These are phyloP conservation scores for Corynorhinus townsendii DNA, from an alignment of 2,113 vertebrate species.

Conservation along the genomic window DNA sequence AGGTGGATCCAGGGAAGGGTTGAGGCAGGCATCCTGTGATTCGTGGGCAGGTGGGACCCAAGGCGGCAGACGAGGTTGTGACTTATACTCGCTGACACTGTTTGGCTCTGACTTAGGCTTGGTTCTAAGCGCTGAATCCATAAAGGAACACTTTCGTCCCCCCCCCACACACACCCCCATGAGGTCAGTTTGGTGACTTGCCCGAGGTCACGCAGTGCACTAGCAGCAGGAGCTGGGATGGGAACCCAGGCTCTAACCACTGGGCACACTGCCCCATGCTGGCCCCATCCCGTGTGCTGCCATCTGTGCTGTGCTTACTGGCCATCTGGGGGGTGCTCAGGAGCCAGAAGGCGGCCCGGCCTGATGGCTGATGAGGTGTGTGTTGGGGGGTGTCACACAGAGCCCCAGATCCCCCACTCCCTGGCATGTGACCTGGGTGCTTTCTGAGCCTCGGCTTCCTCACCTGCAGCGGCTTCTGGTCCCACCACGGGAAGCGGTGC, in stretches of 20 bases:
- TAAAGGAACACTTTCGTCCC: neutral
- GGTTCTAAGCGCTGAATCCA: neutral
- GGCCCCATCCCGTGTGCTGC: fast-evolving
- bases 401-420: neutral
- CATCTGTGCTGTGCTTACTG: fast-evolving
- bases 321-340: neutral
- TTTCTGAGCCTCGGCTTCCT: neutral
- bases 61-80: neutral
- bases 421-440: neutral
- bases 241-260: neutral
- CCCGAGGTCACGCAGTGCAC: neutral
- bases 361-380: neutral
- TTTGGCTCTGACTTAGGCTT: neutral
- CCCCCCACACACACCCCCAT: neutral
- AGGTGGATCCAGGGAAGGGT: too few species aligned
- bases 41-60: neutral
- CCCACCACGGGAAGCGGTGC: neutral
- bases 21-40: neutral
- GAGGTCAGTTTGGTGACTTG: neutral
- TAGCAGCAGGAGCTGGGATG: neutral
- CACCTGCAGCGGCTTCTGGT: fast-evolving
- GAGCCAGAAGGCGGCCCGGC: neutral
- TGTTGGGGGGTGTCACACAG: neutral
- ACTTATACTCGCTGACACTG: too few species aligned
- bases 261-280: neutral